Percentiles rank a stretch among this genome's conserved stretches.
Conservation (phyloP, 2,888 invertebrate genomes). For the Xylota segnis region DNA sequence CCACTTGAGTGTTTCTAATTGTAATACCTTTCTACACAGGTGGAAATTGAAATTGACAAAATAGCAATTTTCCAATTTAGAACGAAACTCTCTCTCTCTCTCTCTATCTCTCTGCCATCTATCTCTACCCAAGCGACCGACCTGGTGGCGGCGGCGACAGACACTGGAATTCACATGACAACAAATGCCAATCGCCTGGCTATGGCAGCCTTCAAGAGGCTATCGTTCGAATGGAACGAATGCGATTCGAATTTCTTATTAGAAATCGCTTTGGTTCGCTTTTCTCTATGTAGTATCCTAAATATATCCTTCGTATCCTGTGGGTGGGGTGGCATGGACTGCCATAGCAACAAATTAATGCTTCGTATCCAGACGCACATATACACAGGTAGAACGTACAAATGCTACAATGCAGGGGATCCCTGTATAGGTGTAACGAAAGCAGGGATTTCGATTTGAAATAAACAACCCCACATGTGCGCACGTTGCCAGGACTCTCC, state of each 20-base stretch:
- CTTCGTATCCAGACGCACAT: background rate
- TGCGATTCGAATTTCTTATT: slow-evolving; percentile 76
- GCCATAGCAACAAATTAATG: slow-evolving; percentile 59
- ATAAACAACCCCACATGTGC: slow-evolving; percentile 41
- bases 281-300: background rate
- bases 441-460: background rate
- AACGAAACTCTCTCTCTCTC: slow-evolving; percentile 10
- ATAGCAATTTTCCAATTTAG: slow-evolving; percentile 72
- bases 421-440: slow-evolving; percentile 1
- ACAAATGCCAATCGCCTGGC: slow-evolving; percentile 62
- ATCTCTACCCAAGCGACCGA: background rate
- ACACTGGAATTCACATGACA: slow-evolving; percentile 66
- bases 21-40: slow-evolving; percentile 52
- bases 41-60: slow-evolving; percentile 71
- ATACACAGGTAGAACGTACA: background rate
- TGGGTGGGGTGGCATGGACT: slow-evolving; percentile 4
- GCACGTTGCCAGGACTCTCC: slow-evolving; percentile 17
- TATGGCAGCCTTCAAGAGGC: slow-evolving; percentile 52
- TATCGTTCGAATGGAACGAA: slow-evolving; percentile 71
- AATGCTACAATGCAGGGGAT: background rate
- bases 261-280: slow-evolving; percentile 57
- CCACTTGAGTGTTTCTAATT: slow-evolving; percentile 71
- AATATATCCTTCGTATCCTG: background rate
- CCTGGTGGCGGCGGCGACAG: background rate
- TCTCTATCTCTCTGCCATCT: background rate